Conservation (phyloP, 2,797 vertebrate genomes). For the Peromyscus melanophrys region DNA sequence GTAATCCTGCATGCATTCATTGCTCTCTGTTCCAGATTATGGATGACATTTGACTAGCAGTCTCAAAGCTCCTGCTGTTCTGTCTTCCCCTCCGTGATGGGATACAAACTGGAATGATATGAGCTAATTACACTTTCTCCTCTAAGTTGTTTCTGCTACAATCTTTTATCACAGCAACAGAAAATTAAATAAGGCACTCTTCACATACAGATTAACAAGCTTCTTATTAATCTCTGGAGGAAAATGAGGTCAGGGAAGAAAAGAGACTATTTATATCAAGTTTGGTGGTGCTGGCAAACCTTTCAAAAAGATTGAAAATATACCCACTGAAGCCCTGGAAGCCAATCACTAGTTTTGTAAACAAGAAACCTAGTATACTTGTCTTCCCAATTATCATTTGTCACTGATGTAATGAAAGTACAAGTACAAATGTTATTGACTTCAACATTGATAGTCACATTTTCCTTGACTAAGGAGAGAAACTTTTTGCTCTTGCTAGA, state of each 20-base stretch:
- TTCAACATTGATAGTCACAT: slow-evolving; percentile 50
- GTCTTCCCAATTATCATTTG: background rate
- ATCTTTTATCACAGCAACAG: background rate
- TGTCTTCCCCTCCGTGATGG: background rate
- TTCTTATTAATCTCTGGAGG: slow-evolving; percentile 1
- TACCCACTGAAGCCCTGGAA: background rate
- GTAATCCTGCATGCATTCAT: background rate
- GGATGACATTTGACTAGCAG: no score
- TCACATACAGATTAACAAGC: background rate
- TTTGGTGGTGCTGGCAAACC: background rate
- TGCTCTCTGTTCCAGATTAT: background rate
- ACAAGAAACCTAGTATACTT: background rate
- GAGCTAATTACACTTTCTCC: background rate
- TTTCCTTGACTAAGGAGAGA: slow-evolving; percentile 7
- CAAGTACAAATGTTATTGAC: background rate
- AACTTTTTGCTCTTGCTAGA: slow-evolving; percentile 1
- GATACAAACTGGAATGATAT: background rate
- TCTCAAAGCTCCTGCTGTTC: no score
- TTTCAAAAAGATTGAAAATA: background rate
- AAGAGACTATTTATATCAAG: background rate
- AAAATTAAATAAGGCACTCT: background rate
- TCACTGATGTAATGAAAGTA: slow-evolving; percentile 9
- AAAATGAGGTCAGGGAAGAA: background rate
- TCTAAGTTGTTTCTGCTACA: background rate
- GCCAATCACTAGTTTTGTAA: background rate